phyloP scores from a whole-genome alignment of 1,140 invertebrate species.

The Drosophila subpulchrella region DNA sequence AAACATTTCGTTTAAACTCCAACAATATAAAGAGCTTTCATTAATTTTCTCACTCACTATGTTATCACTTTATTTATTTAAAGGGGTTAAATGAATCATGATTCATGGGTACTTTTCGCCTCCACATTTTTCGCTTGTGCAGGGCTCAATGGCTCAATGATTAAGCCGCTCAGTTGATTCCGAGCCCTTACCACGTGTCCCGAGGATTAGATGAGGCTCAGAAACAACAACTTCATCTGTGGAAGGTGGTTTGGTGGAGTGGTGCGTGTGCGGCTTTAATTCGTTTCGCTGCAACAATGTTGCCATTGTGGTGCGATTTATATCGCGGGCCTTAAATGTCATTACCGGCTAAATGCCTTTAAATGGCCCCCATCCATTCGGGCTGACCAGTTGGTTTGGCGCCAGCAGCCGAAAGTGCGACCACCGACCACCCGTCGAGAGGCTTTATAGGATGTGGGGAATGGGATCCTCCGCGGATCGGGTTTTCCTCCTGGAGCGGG shows the following conservation, averaged over 20 bases:
- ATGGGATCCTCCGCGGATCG: constrained; percentile 21
- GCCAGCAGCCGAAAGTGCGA: constrained; percentile 48
- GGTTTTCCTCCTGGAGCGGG: constrained; percentile 18
- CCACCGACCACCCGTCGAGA: constrained; percentile 28
- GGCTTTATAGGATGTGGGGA: not conserved
- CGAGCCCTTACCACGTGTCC: constrained; percentile 41
- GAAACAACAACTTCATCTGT: constrained; percentile 40
- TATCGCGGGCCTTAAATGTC: constrained; percentile 66
- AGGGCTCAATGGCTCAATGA: not conserved
- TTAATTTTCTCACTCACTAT: too few species aligned
- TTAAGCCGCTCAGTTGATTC: constrained; percentile 23
- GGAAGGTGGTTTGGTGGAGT: not conserved
- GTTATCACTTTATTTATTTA: not conserved
- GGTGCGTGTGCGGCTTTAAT: constrained; percentile 17
- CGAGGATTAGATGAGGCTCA: constrained; percentile 15
- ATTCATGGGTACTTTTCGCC: not conserved
- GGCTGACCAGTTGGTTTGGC: constrained; percentile 42
- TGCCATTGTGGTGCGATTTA: constrained; percentile 36
- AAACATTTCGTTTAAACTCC: too few species aligned
- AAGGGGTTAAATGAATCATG: not conserved
- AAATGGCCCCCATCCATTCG: constrained; percentile 72
- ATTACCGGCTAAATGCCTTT: constrained; percentile 76
- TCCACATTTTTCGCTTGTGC: constrained; percentile 10
- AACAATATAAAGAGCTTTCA: too few species aligned
- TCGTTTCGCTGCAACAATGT: constrained; percentile 50